Base-by-base conservation (phyloP, 2,797 vertebrate species). In the Epinephelus coioides region DNA sequence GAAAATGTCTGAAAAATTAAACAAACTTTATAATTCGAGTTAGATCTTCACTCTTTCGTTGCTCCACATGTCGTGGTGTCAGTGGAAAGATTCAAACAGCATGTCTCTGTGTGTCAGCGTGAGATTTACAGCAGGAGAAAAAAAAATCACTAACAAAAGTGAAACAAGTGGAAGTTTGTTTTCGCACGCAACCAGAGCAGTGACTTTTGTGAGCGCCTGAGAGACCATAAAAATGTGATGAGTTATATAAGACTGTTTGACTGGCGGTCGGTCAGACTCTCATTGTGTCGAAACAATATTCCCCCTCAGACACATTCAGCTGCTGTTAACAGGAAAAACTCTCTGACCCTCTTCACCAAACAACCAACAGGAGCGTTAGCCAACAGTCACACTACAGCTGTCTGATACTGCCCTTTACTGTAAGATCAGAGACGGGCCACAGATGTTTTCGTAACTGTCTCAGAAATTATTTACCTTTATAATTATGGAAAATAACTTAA, bases 271-370 rank as follows among this genome's bases (percentile, higher is more conserved):
- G 34, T 34, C 34, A 27, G 55, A 40, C 53, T 78, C 18, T 71
- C 47, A 76, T 82, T 82, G 84, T 79, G 50, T 65, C 1, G 30
- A 50, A 21, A 46, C 53, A 69, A 60, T 47, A 56, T 78, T 74
- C 75, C 72, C 27, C 40, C 12, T 50, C 61, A 1, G 73, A 65
- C 56, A 81, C 68, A 59, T 70, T 73, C 9, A 21, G 49, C 56
- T 3, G 46, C 27, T 71, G 75, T 65, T n/a, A 18, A 68, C 68
- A 61, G 84, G 81, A 86, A 79, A 72, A 55, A 43, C 56, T 54
- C 56, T 59, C 56, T 47, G 15, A 17, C 34, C 34, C 34, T 34
- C 34, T 34, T 8, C 34, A 17, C 15, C 46, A 47, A 76, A 76
- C 54, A 19, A 13, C 14, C 17, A 76, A 14, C 57, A 73, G 54